Percentiles rank a stretch among this genome's conserved stretches.
These are phyloP conservation scores for Electrophaes corylata DNA, from an alignment of 2,888 invertebrate genomes.

Conservation along the genomic window DNA sequence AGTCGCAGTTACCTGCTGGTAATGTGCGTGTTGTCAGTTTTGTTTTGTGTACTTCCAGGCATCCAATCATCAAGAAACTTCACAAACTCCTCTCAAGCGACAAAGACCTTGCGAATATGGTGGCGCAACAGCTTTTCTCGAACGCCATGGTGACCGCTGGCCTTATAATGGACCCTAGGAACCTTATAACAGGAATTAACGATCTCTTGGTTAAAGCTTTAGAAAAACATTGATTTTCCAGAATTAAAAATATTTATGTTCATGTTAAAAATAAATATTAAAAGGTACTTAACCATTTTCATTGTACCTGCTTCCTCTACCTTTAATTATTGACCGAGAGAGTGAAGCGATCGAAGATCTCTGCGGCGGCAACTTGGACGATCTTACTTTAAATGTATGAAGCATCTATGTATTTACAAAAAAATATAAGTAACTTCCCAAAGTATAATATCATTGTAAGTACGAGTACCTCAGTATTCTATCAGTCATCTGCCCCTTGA, in stretches of 20 bases:
- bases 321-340: no score
- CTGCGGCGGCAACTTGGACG: no score
- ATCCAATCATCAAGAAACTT: conserved; percentile 95
- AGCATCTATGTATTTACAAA: no score
- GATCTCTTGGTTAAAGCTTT: conserved; percentile 91
- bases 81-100: conserved; percentile 89
- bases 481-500: no score
- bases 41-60: conserved; percentile 78
- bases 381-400: no score
- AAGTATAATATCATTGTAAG: no score
- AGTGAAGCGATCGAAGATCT: no score
- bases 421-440: no score
- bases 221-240: conserved; percentile 86
- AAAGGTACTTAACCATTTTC: not conserved
- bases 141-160: conserved; percentile 98
- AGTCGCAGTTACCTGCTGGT: no score
- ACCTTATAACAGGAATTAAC: conserved; percentile 93
- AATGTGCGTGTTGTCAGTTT: not conserved
- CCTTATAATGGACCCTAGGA: conserved; percentile 94
- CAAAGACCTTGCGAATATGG: conserved; percentile 91
- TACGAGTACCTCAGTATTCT: no score
- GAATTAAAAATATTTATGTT: no score
- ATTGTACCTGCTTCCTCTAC: no score
- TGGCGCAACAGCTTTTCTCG: conserved; percentile 95
- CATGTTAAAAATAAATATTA: conserved; percentile 19